Conservation (phyloP, 2,888 invertebrate genomes). For the Gari tellinella region DNA sequence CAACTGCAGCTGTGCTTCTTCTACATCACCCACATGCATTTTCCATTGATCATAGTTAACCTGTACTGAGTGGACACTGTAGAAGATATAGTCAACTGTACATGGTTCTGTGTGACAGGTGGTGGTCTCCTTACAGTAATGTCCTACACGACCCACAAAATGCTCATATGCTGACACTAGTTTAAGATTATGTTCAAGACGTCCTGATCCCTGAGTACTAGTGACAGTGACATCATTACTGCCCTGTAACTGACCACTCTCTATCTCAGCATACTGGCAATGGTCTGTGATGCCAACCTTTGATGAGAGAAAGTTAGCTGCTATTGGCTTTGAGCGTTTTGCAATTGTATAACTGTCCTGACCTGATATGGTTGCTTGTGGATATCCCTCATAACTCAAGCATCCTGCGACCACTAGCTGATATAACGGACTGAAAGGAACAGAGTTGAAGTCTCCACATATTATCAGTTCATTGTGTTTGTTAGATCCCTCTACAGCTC, state of each 20-base stretch:
- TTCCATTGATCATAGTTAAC: slow-evolving; percentile 32
- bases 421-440: slow-evolving; percentile 90
- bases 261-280: slow-evolving; percentile 82
- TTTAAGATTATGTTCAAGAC: slow-evolving; percentile 88
- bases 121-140: slow-evolving; percentile 88
- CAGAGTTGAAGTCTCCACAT: slow-evolving; percentile 96
- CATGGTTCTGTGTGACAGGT: slow-evolving; percentile 92
- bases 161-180: slow-evolving; percentile 90
- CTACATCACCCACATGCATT: slow-evolving; percentile 40
- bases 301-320: slow-evolving; percentile 80
- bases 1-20: slow-evolving; percentile 86
- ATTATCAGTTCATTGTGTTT: slow-evolving; percentile 92
- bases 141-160: slow-evolving; percentile 63
- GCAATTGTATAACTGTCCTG: slow-evolving; percentile 71
- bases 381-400: slow-evolving; percentile 84
- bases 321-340: slow-evolving; percentile 49
- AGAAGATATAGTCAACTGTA: slow-evolving; percentile 95
- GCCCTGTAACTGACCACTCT: neutral
- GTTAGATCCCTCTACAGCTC: slow-evolving; percentile 13
- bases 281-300: slow-evolving; percentile 85
- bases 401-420: slow-evolving; percentile 88
- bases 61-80: slow-evolving; percentile 80
- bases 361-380: slow-evolving; percentile 81
- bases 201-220: slow-evolving; percentile 87
- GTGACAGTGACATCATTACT: slow-evolving; percentile 1